Evolutionary conservation across 64 coral and sea anemone genomes (phyloP).

Genomic region (Platygyra sinensis): DNA sequence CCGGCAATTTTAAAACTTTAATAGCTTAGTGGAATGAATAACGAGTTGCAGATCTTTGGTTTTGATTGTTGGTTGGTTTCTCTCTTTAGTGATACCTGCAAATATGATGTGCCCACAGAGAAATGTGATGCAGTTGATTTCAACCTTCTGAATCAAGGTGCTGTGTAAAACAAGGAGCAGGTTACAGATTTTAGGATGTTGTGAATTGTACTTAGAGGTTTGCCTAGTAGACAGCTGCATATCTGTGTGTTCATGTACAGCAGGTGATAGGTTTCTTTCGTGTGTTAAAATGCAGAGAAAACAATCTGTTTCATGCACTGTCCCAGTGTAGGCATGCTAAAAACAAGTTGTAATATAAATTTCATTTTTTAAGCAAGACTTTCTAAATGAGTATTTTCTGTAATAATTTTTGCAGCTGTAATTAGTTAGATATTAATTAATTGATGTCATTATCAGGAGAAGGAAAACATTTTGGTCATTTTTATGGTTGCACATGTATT

Average conservation of each 20-base stretch:
- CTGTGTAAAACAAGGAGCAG: not conserved
- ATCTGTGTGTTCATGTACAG: not conserved
- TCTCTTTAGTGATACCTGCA: not conserved
- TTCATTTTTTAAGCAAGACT: not conserved
- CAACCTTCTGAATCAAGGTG: not conserved
- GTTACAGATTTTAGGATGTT: not conserved
- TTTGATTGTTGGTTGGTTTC: not conserved
- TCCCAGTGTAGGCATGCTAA: constrained; percentile 38
- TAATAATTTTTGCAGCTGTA: too few species aligned
- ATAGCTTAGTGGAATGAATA: too few species aligned
- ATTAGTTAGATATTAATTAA: too few species aligned
- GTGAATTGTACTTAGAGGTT: too few species aligned
- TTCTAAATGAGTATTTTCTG: too few species aligned
- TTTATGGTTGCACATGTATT: too few species aligned
- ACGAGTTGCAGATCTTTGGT: too few species aligned
- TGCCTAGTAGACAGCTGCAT: too few species aligned
- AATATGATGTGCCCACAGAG: not conserved
- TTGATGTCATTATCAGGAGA: too few species aligned
- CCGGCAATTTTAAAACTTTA: too few species aligned
- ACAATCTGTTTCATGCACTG: not conserved
- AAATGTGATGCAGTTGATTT: not conserved
- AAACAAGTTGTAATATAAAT: not conserved
- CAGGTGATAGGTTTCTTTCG: not conserved
- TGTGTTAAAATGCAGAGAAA: not conserved
- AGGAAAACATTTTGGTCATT: too few species aligned